Percentiles rank a stretch among this genome's conserved stretches.
These are phyloP conservation scores for Oscheius sp. DNA, from an alignment of 2,888 invertebrate species.

Conservation along the genomic window DNA sequence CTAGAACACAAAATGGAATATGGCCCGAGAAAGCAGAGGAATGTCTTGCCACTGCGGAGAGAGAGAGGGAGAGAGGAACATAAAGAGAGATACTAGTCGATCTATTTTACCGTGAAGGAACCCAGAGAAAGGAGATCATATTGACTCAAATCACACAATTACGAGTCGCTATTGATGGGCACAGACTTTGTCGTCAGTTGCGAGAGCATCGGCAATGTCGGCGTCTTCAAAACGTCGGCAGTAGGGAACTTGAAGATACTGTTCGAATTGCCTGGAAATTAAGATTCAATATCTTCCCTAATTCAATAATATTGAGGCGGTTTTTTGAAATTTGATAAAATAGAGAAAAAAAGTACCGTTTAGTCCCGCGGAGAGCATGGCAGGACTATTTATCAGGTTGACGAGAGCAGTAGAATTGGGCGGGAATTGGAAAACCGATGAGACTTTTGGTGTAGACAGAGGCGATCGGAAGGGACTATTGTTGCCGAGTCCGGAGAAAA, in stretches of 20 bases:
- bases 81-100: slow-evolving; percentile 25
- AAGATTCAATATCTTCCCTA: neutral
- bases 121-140: slow-evolving; percentile 24
- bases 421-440: slow-evolving; percentile 29
- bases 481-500: slow-evolving; percentile 2
- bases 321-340: too few species aligned
- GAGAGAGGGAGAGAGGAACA: slow-evolving; percentile 2
- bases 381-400: slow-evolving; percentile 13
- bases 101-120: slow-evolving; percentile 19
- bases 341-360: neutral
- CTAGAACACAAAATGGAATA: slow-evolving; percentile 1
- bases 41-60: neutral
- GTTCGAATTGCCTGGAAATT: neutral
- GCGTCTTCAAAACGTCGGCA: slow-evolving; percentile 19
- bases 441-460: slow-evolving; percentile 21
- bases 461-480: slow-evolving; percentile 24
- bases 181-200: slow-evolving; percentile 8
- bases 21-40: neutral
- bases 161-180: slow-evolving; percentile 21
- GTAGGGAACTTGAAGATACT: slow-evolving; percentile 24
- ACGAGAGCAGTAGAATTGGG: slow-evolving; percentile 22
- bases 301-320: neutral
- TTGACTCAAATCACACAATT: neutral
- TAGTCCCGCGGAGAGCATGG: slow-evolving; percentile 15
- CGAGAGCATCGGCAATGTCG: slow-evolving; percentile 21